A percentile compares a stretch with the other conserved stretches of the same genome.
These are phyloP conservation scores for Leptodactylus fuscus DNA, from an alignment of 2,113 vertebrate genomes.

Conservation along the genomic window DNA sequence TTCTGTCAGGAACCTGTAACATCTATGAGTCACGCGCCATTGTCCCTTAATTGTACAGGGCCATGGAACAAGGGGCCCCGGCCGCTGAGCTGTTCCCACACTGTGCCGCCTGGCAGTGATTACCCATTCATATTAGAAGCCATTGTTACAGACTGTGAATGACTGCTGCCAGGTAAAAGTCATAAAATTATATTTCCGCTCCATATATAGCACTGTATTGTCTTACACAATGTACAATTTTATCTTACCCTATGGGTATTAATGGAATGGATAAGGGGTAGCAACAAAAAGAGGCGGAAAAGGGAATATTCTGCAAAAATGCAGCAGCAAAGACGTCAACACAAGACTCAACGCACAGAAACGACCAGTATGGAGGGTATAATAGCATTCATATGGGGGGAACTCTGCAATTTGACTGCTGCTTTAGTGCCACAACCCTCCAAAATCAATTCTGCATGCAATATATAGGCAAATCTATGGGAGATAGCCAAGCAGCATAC, in stretches of 20 bases:
- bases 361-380: too few species aligned
- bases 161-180: not conserved
- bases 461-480: too few species aligned
- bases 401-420: too few species aligned
- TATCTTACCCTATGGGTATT: not conserved
- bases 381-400: too few species aligned
- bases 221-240: not conserved
- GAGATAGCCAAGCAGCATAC: too few species aligned
- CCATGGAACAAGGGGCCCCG: not conserved
- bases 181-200: not conserved
- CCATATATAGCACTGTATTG: constrained; percentile 14
- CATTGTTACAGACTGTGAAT: not conserved
- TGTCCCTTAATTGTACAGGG: not conserved
- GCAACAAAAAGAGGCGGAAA: not conserved
- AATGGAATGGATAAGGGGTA: not conserved
- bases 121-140: not conserved
- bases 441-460: too few species aligned
- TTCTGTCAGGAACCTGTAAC: not conserved
- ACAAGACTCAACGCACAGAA: too few species aligned
- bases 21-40: not conserved
- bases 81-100: not conserved
- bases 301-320: too few species aligned
- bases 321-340: too few species aligned
- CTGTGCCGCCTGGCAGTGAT: not conserved
- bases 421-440: too few species aligned